Evolutionary conservation across 2,113 vertebrate genomes (phyloP), one percentile per base, ranked within the genome.

Genomic region (Pollachius pollachius): DNA sequence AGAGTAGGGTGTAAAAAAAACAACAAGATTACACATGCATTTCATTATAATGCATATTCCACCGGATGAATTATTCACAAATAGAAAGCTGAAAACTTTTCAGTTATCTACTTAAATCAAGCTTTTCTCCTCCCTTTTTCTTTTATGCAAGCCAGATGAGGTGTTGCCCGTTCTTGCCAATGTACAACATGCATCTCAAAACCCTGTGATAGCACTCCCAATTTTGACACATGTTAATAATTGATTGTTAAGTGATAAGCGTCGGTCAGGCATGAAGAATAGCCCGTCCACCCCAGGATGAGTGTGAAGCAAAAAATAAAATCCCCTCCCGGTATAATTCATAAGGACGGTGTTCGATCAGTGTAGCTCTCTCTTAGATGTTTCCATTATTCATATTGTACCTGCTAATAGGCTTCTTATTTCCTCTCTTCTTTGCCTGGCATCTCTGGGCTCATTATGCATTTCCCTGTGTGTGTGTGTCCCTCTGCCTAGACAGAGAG

Each of bases 211-310:
- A 90, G 90, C 86, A 86, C 86, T 87, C 85, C 85, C 85, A 83
- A 88, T 87, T 89, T 81, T 88, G 90, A 86, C 87, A 89, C 82
- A 81, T 85, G 84, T 93, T 90, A 93, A 93, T 92, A 91, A 91
- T 93, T 92, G 77, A 92, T 91, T 88, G 87, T 90, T 88, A 91
- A 92, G 89, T 91, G 86, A 91, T 89, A 84, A 91, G 88, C 82
- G 83, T 81, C 86, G 68, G 77, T 89, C 86, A 91, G 87, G 88
- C 90, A 90, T 89, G 85, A 88, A 77, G 79, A 89, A 91, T 90
- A 86, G 87, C 84, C 68, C 5, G 71, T 67, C 69, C 78, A 84
- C 75, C 41, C 12, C 75, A 84, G 82, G 86, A 92, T 91, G 88
- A 92, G 91, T 92, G 87, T 90, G 87, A 90, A 89, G 88, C 87